Evolutionary conservation across 2,113 vertebrate genomes (phyloP).

Genomic region (Plotosus lineatus): DNA sequence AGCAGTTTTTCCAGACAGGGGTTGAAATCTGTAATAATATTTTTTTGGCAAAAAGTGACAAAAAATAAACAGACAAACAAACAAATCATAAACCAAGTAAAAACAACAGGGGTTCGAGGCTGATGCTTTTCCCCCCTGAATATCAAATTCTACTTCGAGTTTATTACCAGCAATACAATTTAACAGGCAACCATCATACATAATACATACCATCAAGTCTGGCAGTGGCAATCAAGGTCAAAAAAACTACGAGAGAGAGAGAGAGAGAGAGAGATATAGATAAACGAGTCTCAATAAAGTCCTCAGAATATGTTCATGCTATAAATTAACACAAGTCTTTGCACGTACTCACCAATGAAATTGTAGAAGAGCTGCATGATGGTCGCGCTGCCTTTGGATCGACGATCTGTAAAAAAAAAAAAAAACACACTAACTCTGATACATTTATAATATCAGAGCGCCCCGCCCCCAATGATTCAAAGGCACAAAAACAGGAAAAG

Average conservation of each 20-base stretch:
- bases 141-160: too few relatives aligned
- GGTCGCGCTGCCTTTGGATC: background rate
- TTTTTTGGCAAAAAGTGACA: too few relatives aligned
- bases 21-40: too few relatives aligned
- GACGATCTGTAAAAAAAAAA: background rate
- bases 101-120: too few relatives aligned
- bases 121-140: too few relatives aligned
- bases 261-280: background rate
- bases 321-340: fast-evolving
- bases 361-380: slow-evolving; percentile 54
- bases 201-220: slow-evolving; percentile 21
- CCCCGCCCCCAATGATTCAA: background rate
- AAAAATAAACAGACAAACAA: too few relatives aligned
- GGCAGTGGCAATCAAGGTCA: background rate
- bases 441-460: background rate
- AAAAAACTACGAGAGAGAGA: slow-evolving; percentile 27
- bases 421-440: background rate
- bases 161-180: too few relatives aligned
- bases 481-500: slow-evolving; percentile 51
- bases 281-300: background rate
- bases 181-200: too few relatives aligned
- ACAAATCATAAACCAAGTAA: too few relatives aligned
- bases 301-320: background rate
- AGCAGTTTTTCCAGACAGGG: too few relatives aligned
- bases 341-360: slow-evolving; percentile 62